Evolutionary conservation across 2,888 invertebrate genomes (phyloP), one percentile per base, ranked within the genome.

Genomic region (Tinea trinotella): DNA sequence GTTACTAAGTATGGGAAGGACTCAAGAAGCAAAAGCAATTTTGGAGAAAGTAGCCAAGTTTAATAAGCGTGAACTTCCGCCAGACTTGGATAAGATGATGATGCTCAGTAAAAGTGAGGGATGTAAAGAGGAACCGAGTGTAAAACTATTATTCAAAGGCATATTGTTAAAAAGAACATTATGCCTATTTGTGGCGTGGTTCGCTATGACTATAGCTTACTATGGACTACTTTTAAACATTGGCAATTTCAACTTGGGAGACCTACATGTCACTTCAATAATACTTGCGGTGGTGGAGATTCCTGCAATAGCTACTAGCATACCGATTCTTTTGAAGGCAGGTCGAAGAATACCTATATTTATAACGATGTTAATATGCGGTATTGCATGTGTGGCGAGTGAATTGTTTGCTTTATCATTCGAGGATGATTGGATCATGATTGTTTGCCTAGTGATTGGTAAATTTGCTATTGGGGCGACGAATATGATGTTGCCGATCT

Each of bases 381-480:
- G 93, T 5, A 62, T 91, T 4, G 91, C 93, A 10, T 93, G 93
- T 66, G 76, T 92, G n/a, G 88, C 87, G 50, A 89, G 88, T 60
- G 84, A 89, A 56, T 62, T 89, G 34, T 81, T 88, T 13, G 84
- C 89, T 54, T 75, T 87, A 56, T 77, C 87, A 2, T 79, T 83
- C 36, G 68, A 88, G 60, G 73, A 90, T 18, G 88, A 90, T 49
- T 92, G 92, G 92, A 67, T 91, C 49, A 90, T 90, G 73, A 91
- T 93, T 40, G 87, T 89, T n/a, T 88, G 93, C 60, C 87, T 93
- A 46, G 93, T 94, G 92, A 87, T 92, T 57, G 93, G 93, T 65
- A 93, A 94, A 78, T 93, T 94, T 64, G 90, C 92, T 19, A 92
- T 94, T 54, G 92, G 93, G 36, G 90, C 92, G 0, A 91, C 92